Percentiles rank a stretch among this genome's conserved stretches.
phyloP scores from a whole-genome alignment of 1,140 invertebrate genomes.

The Pantala flavescens region DNA sequence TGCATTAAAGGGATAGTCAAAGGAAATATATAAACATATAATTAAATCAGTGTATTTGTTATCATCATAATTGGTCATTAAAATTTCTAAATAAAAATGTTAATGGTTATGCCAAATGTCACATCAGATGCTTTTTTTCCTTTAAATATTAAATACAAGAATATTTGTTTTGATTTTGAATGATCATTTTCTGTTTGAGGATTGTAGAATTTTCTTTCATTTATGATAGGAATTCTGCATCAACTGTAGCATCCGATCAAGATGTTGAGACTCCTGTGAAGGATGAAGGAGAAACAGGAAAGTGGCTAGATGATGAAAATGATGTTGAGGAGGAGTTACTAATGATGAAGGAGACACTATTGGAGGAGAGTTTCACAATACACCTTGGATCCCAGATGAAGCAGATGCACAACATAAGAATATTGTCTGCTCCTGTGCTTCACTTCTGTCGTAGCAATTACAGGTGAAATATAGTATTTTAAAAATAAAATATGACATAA shows the following conservation, averaged over 20 bases:
- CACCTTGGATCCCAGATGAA: slow-evolving; percentile 96
- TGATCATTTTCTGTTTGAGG: no score
- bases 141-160: no score
- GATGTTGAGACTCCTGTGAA: background rate
- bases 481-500: no score
- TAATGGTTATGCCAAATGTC: no score
- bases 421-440: slow-evolving; percentile 75
- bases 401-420: slow-evolving; percentile 93
- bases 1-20: no score
- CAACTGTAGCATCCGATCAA: background rate
- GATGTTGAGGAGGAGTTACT: background rate
- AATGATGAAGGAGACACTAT: background rate
- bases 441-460: slow-evolving; percentile 58
- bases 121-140: no score
- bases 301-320: background rate
- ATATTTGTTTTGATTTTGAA: no score
- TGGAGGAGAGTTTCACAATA: slow-evolving; percentile 95
- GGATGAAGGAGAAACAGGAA: background rate
- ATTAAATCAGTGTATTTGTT: no score
- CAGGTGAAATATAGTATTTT: background rate
- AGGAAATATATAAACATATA: no score
- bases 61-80: no score
- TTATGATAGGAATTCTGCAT: background rate
- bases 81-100: no score
- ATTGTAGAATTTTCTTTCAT: no score